phyloP scores from a whole-genome alignment of 2,113 vertebrate genomes.

The Echinops telfairi region DNA sequence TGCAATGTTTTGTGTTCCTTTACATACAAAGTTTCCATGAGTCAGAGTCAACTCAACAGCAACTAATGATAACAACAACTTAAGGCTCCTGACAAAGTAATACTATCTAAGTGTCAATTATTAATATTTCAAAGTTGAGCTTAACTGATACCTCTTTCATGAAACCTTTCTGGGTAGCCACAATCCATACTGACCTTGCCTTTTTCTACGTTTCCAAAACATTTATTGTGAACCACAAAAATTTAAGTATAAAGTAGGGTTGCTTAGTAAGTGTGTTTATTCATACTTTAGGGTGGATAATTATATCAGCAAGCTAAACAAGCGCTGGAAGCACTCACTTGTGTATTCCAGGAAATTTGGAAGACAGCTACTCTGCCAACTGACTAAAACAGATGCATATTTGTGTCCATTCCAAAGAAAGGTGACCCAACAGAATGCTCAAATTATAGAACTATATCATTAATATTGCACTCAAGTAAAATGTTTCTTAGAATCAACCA shows the following conservation, averaged over 20 bases:
- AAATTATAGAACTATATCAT: too few relatives aligned
- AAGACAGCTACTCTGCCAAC: too few relatives aligned
- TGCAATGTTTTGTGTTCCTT: background rate
- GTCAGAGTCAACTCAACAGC: background rate
- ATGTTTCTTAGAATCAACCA: too few relatives aligned
- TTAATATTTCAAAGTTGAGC: constrained; percentile 47
- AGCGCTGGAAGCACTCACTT: too few relatives aligned
- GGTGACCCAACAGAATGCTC: too few relatives aligned
- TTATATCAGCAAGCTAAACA: too few relatives aligned
- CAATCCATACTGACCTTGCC: background rate
- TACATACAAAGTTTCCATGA: background rate
- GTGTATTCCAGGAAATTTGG: too few relatives aligned
- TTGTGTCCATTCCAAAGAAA: too few relatives aligned
- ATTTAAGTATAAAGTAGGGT: constrained; percentile 31
- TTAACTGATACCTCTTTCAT: background rate
- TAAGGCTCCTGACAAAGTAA: background rate
- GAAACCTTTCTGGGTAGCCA: constrained; percentile 3
- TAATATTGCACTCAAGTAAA: too few relatives aligned
- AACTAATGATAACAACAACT: background rate
- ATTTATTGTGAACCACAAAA: constrained; percentile 28
- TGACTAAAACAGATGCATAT: too few relatives aligned
- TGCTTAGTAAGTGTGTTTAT: background rate
- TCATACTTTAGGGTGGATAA: background rate
- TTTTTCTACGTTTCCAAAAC: constrained; percentile 24
- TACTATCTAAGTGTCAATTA: constrained; percentile 1